Evolutionary conservation across 2,113 vertebrate species (phyloP).

Genomic region (Eudyptes chrysolophus): DNA sequence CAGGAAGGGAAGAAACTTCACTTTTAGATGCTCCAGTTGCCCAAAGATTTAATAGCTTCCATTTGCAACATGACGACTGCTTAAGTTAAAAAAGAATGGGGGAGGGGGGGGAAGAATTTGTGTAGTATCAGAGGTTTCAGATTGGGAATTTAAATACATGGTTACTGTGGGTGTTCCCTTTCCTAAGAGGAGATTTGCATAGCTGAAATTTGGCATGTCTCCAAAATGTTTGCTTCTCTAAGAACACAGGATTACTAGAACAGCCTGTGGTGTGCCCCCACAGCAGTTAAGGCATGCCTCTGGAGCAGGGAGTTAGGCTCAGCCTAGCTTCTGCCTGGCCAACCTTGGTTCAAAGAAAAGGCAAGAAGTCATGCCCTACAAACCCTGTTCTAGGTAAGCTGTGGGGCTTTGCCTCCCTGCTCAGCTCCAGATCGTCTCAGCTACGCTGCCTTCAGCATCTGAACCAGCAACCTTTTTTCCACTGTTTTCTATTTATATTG

Average conservation of each 20-base stretch:
- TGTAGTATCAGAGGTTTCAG: not conserved
- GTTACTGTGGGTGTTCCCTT: not conserved
- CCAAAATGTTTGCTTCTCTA: not conserved
- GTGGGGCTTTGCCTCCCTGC: not conserved
- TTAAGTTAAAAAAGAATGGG: not conserved
- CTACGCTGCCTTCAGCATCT: not conserved
- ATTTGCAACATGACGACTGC: not conserved
- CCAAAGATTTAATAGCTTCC: not conserved
- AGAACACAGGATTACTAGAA: not conserved
- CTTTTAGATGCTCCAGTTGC: not conserved
- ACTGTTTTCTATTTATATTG: not conserved
- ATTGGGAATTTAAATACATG: not conserved
- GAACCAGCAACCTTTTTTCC: not conserved
- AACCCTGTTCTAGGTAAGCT: not conserved
- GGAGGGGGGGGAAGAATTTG: too few species aligned
- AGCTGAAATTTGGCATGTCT: not conserved
- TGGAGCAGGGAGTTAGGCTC: not conserved
- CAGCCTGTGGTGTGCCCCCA: not conserved
- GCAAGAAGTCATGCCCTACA: not conserved
- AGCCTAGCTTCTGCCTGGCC: not conserved
- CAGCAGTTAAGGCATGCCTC: not conserved
- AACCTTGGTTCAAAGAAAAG: not conserved
- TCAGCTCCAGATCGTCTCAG: not conserved
- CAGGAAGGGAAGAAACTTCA: not conserved
- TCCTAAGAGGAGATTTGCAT: not conserved